Percentiles rank a stretch among this genome's conserved stretches.
Evolutionary conservation across 2,797 vertebrate genomes (phyloP).

Genomic region (Meda fulgida): DNA sequence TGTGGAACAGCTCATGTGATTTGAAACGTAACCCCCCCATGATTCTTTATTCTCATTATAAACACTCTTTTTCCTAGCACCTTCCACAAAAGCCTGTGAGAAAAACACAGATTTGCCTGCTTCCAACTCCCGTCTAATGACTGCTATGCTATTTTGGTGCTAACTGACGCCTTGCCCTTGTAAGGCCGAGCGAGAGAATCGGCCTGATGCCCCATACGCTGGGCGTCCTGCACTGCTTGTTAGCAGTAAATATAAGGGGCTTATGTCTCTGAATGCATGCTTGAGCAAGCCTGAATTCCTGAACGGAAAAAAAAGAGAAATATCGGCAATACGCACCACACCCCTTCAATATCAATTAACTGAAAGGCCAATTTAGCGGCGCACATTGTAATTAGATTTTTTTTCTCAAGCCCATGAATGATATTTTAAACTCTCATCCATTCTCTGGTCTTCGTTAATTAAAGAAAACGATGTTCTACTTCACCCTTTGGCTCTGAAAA

Average conservation of each 20-base stretch:
- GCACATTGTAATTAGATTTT: conserved; percentile 29
- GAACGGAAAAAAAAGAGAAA: conserved; percentile 50
- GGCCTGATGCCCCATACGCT: conserved; percentile 56
- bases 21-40: conserved; percentile 4
- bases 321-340: conserved; percentile 27
- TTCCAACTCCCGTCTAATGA: conserved; percentile 58
- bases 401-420: conserved; percentile 24
- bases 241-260: conserved; percentile 55
- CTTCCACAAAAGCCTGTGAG: conserved; percentile 51
- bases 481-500: conserved; percentile 53
- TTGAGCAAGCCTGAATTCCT: conserved; percentile 55
- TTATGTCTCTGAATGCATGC: conserved; percentile 52
- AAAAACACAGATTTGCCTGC: conserved; percentile 52
- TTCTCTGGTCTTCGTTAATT: conserved; percentile 53
- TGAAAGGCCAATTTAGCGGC: conserved; percentile 36
- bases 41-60: conserved; percentile 52
- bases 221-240: conserved; percentile 53
- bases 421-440: conserved; percentile 53
- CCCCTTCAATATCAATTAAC: conserved; percentile 50
- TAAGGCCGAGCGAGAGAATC: conserved; percentile 52
- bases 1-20: conserved; percentile 61
- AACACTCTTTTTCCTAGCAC: conserved; percentile 35
- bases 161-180: conserved; percentile 66
- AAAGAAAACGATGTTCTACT: conserved; percentile 49
- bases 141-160: conserved; percentile 59